A percentile compares a stretch with the other conserved stretches of the same genome.
Evolutionary conservation across 2,797 vertebrate species (phyloP).

Genomic region (Clarias laeviceps): DNA sequence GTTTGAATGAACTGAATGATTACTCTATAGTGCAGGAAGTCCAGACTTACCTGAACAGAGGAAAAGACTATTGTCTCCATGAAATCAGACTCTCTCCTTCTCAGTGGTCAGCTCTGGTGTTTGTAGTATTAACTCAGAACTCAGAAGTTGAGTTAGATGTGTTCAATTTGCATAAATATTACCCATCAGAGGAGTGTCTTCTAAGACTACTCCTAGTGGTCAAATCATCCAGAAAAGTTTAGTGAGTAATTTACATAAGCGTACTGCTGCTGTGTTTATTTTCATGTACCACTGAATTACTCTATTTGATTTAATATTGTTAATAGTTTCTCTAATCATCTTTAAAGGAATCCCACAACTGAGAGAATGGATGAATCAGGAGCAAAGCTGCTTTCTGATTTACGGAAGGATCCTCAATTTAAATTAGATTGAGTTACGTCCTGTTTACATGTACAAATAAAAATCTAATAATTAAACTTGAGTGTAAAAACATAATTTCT

Average conservation of each 20-base stretch:
- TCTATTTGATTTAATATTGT: neutral
- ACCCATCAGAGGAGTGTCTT: neutral
- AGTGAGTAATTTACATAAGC: neutral
- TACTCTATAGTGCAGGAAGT: neutral
- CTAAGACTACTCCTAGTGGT: neutral
- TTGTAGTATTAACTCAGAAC: neutral
- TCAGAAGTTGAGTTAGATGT: neutral
- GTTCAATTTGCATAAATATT: conserved; percentile 11
- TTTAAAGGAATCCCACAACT: neutral
- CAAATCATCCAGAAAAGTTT: neutral
- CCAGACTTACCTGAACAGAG: conserved; percentile 1
- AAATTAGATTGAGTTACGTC: neutral
- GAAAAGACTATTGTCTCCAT: neutral
- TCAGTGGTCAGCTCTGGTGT: conserved; percentile 26
- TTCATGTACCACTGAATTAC: neutral
- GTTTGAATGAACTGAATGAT: conserved; percentile 37
- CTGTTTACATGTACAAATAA: neutral
- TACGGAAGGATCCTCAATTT: neutral
- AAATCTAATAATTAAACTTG: neutral
- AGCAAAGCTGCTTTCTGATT: neutral
- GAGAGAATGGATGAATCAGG: neutral
- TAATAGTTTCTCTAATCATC: neutral
- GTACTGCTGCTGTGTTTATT: neutral
- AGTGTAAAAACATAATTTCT: neutral
- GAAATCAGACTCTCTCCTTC: conserved; percentile 8